A percentile compares a stretch with the other conserved stretches of the same genome.
Conservation (phyloP, 2,888 invertebrate genomes). For the Xanthorhoe spadicearia region DNA sequence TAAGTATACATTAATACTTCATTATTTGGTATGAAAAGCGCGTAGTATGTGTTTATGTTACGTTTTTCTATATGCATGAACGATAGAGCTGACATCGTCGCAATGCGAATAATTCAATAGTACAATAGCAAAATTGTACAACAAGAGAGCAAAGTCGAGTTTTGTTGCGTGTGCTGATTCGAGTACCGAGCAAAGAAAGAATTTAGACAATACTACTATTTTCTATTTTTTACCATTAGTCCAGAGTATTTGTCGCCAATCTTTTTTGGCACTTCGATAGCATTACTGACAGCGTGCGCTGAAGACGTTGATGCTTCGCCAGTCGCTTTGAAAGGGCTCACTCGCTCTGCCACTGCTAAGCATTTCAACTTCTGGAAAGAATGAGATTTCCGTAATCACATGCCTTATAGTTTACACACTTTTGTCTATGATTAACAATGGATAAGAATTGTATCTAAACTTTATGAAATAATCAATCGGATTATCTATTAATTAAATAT, state of each 20-base stretch:
- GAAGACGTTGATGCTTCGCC: slow-evolving; percentile 47
- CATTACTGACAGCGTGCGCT: slow-evolving; percentile 59
- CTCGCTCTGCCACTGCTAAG: slow-evolving; percentile 45
- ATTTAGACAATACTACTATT: no score
- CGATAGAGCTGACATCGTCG: no score
- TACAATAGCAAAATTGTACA: no score
- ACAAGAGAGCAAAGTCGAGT: no score
- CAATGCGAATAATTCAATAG: no score
- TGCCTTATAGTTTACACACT: neutral
- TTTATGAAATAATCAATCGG: neutral
- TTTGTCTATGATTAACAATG: no score
- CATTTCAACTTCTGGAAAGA: slow-evolving; percentile 58
- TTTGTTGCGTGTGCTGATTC: no score
- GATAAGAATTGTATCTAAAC: no score
- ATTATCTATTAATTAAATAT: neutral
- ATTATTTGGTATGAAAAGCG: neutral
- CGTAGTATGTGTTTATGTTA: no score
- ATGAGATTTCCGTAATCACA: neutral
- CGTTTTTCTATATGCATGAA: no score
- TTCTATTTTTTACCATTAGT: slow-evolving; percentile 63
- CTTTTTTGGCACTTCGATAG: slow-evolving; percentile 71
- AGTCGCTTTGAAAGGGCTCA: slow-evolving; percentile 35
- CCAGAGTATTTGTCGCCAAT: slow-evolving; percentile 63
- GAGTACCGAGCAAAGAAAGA: no score
- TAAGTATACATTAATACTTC: neutral